phyloP scores from a whole-genome alignment of 2,113 vertebrate species.

The Smithornis capensis region DNA sequence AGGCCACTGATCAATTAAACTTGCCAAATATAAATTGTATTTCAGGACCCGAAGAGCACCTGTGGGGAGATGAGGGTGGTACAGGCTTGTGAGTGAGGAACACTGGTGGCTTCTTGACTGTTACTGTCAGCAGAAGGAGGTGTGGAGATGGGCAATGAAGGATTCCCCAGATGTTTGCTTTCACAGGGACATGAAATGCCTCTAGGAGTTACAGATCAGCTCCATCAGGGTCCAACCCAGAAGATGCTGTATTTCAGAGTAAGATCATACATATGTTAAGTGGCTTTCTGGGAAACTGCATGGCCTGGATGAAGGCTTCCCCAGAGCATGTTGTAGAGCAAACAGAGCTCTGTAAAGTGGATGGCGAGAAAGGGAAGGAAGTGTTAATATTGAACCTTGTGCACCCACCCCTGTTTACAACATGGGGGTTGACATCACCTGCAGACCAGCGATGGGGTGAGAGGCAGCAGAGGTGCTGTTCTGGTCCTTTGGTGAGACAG shows the following conservation, averaged over 20 bases:
- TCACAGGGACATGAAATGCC: neutral
- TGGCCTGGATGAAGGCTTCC: neutral
- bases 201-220: neutral
- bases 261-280: neutral
- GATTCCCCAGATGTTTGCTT: neutral
- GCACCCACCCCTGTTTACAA: neutral
- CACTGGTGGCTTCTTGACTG: neutral
- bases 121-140: neutral
- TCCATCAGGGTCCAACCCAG: neutral
- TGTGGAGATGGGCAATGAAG: neutral
- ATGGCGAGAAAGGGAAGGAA: neutral
- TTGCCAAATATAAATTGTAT: neutral
- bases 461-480: neutral
- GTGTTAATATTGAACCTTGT: neutral
- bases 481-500: neutral
- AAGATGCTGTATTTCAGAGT: neutral
- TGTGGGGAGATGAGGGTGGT: neutral
- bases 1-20: neutral
- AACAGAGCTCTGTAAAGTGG: accelerated
- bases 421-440: neutral
- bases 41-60: neutral
- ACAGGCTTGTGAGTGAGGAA: neutral
- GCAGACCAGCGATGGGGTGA: neutral
- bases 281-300: accelerated
- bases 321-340: neutral